Percentiles rank a stretch among this genome's conserved stretches.
Evolutionary conservation across 64 coral and sea anemone species (phyloP).

Genomic region (Stylophora pistillata): DNA sequence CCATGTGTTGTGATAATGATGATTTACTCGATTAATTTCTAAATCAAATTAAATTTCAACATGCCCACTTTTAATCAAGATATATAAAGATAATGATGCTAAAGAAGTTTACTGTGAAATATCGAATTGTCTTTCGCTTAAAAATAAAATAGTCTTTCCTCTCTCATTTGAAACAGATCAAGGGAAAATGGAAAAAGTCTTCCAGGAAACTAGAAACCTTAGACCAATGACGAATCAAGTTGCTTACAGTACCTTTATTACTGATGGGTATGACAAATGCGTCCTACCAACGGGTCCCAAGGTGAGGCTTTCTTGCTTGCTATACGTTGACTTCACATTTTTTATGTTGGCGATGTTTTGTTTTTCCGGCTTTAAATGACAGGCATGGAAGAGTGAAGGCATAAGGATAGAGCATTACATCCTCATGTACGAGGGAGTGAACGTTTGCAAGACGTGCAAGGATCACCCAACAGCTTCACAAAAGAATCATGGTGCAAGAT

Average conservation of each 20-base stretch:
- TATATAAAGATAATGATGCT: no score
- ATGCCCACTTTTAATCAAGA: not conserved
- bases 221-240: slow-evolving; percentile 9
- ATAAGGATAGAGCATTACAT: slow-evolving; percentile 4
- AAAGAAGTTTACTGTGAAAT: no score
- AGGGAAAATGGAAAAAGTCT: not conserved
- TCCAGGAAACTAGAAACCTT: slow-evolving; percentile 10
- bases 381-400: slow-evolving; percentile 21
- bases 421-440: slow-evolving; percentile 3
- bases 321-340: no score
- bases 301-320: no score
- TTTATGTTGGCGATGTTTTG: no score
- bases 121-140: no score
- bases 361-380: no score
- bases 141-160: no score
- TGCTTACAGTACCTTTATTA: not conserved
- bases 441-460: not conserved
- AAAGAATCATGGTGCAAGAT: slow-evolving; percentile 8
- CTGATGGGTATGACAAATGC: not conserved
- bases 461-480: slow-evolving; percentile 1
- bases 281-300: not conserved
- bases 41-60: not conserved
- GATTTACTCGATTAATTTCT: not conserved
- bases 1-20: not conserved
- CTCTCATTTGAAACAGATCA: not conserved